Evolutionary conservation across 2,113 vertebrate species (phyloP), one percentile per base, ranked within the genome.

Genomic region (Larimichthys crocea): DNA sequence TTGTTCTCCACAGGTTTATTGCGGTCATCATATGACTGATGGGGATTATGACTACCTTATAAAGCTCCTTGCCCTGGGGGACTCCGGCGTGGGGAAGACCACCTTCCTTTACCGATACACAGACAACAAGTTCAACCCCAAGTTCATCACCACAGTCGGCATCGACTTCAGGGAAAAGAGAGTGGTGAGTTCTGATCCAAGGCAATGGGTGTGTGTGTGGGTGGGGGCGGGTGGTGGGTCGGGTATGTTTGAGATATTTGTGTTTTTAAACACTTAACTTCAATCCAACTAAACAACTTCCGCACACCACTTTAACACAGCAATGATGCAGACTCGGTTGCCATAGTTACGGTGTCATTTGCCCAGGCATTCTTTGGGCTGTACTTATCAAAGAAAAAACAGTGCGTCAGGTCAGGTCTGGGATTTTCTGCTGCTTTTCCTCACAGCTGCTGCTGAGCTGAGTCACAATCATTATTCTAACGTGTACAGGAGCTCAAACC

Each of bases 121-220:
- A 1, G 97, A 99, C 79, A 98, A 98, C 93, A 98, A 98, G 80
- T 99, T 99, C 89, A 99, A 98, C 85, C 97, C 97, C 77, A 98
- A 98, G 86, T 99, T 99, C 91, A 98, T 98, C 94, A 99, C 97
- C 14, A 99, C 97, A 79, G 97, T 98, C 14, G 97, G 97, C 90
- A 99, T 99, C 70, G 97, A 99, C 90, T 99, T 99, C 85, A 96
- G 97, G 96, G 97, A 98, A 97, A 99, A 99, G 88, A 94, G 97
- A 91, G 97, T 98, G 97, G 97, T 99, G 84, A 85, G 91, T 73
- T 50, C 14, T 16, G 19, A 49, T 26, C 3, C 42, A 59, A 73
- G 26, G 46, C 31, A 22, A 40, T 40, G 14, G n/a, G 26, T 24
- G 4, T 68, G 26, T 3, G 11, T 44, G 29, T 5, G n/a, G n/a